Base-by-base conservation (phyloP, 2,888 invertebrate species). In the Euproctis similis region DNA sequence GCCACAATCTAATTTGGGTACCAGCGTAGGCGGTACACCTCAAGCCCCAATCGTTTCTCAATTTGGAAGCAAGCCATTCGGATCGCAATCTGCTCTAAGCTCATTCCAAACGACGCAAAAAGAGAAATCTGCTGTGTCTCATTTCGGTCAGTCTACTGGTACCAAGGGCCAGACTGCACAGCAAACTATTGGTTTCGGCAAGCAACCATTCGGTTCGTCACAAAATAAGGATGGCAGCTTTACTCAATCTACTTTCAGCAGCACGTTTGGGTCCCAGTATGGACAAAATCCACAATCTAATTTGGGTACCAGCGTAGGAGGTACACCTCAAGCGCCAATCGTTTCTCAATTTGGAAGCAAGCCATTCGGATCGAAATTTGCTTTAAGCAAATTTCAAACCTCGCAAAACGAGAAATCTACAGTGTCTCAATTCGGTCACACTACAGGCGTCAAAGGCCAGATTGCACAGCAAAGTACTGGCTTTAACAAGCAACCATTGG, bases 361-460 rank as follows among this genome's bases (percentile, higher is more conserved):
- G 18, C 18, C 18, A 3, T 19, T 19, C 3, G 18, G 18, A 4
- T 19, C 18, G 7, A 3, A 4, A 3, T n/a, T n/a, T n/a, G n/a
- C n/a, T n/a, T n/a, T n/a, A n/a, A n/a, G n/a, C n/a, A n/a, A n/a
- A n/a, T n/a, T n/a, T n/a, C 18, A 19, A 19, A 19, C 18, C n/a
- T 19, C 18, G 3, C 18, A 19, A 19, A 19, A n/a, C n/a, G n/a
- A 4, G 4, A 35, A 29, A 8, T 18, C 18, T 18, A 11, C 11
- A 11, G 7, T 2, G n/a, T 7, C 9, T 3, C 9, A 21, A 6
- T 9, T 10, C 11, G 9, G 9, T 1, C 21, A 21, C 4, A 10
- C 8, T 11, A 21, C 21, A 4, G 21, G 9, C 10, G 10, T 4
- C n/a, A 26, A 26, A 7, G 26, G 18, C 4, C 10, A 17, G 17